Evolutionary conservation across 2,888 invertebrate species (phyloP).

Genomic region (Amphipyra tragopoginis): DNA sequence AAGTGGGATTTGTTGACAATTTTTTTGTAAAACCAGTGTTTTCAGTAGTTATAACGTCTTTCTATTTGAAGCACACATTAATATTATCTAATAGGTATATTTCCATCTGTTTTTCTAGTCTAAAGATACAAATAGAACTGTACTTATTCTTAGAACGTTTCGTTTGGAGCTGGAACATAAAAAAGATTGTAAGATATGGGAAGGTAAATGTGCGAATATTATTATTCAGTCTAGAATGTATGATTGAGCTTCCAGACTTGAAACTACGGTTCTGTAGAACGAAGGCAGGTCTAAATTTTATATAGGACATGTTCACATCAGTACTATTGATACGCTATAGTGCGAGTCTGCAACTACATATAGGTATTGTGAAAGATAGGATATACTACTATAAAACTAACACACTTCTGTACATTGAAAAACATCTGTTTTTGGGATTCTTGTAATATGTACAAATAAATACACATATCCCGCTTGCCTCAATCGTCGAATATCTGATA

Average conservation of each 20-base stretch:
- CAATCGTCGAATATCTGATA: slow-evolving; percentile 33
- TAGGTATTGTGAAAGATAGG: slow-evolving; percentile 2
- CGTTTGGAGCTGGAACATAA: no score
- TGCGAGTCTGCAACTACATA: neutral
- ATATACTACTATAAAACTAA: slow-evolving; percentile 22
- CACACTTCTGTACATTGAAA: slow-evolving; percentile 16
- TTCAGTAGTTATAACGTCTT: neutral
- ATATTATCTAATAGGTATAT: slow-evolving; percentile 1
- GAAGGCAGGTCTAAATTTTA: neutral
- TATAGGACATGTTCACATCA: neutral
- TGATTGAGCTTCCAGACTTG: slow-evolving; percentile 13
- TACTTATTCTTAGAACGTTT: neutral
- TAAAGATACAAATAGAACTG: neutral
- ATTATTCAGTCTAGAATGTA: slow-evolving; percentile 23
- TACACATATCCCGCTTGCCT: slow-evolving; percentile 7
- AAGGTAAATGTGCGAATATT: slow-evolving; percentile 7
- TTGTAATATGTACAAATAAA: slow-evolving; percentile 26
- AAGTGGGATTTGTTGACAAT: slow-evolving; percentile 14
- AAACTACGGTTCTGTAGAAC: slow-evolving; percentile 6
- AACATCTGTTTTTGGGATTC: neutral
- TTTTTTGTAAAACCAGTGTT: slow-evolving; percentile 20
- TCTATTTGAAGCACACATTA: slow-evolving; percentile 23
- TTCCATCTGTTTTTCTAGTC: slow-evolving; percentile 4
- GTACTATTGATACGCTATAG: slow-evolving; percentile 22
- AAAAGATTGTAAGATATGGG: neutral